Evolutionary conservation across 2,888 invertebrate species (phyloP).

Genomic region (Azorinus chamasolen): DNA sequence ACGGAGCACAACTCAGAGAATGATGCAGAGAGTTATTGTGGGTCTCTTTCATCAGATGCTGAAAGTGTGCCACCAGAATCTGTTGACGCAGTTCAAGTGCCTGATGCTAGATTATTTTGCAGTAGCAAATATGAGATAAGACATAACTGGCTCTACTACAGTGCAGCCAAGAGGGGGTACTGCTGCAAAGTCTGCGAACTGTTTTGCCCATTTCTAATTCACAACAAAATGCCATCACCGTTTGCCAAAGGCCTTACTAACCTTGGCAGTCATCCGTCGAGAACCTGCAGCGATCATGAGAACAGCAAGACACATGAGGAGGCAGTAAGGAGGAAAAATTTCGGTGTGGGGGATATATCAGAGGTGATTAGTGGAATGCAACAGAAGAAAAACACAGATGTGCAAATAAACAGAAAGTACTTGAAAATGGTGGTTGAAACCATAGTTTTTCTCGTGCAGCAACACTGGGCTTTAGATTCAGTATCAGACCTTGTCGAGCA

Average conservation of each 20-base stretch:
- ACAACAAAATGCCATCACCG: slow-evolving; percentile 5
- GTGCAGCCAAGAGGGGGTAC: slow-evolving; percentile 8
- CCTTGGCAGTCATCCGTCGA: slow-evolving; percentile 6
- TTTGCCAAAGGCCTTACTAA: neutral
- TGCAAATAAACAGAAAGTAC: neutral
- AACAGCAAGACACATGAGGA: slow-evolving; percentile 2
- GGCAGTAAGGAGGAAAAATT: neutral
- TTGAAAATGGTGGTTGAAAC: neutral
- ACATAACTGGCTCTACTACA: slow-evolving; percentile 12
- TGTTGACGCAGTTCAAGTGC: too few species aligned
- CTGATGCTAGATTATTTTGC: neutral
- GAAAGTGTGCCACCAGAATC: too few species aligned
- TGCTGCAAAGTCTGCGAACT: slow-evolving; percentile 17
- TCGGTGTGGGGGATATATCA: neutral
- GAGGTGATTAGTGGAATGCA: neutral
- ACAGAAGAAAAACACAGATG: neutral
- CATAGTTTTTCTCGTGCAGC: neutral
- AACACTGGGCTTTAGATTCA: slow-evolving; percentile 11
- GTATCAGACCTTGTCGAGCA: slow-evolving; percentile 1
- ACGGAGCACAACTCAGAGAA: too few species aligned
- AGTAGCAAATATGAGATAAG: slow-evolving; percentile 4
- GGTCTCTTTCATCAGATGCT: too few species aligned
- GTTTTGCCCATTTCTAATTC: neutral
- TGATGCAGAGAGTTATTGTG: too few species aligned
- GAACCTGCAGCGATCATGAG: neutral